Evolutionary conservation across 2,888 invertebrate species (phyloP), one percentile per base, ranked within the genome.

Genomic region (Hyppa rectilinea): DNA sequence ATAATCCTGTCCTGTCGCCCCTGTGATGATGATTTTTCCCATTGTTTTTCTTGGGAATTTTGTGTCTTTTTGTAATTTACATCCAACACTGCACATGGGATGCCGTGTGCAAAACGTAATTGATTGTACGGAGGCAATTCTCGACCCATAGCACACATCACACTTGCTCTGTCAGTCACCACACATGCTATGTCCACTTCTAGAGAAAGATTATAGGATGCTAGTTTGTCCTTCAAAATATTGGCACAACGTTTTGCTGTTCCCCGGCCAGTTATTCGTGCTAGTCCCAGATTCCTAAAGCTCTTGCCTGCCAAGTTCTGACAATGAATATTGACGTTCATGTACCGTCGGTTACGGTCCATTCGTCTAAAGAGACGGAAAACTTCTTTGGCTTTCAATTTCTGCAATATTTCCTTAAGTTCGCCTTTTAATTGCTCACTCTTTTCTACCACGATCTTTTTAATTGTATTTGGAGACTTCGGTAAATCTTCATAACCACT

Each of bases 61-160:
- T 70, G 63, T 31, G 59, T 60, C 26, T 60, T 69, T 56, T 65
- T 60, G 34, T 63, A 47, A 55, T 65, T 61, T 20, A 62, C 70
- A 59, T 66, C 74, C 26, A 74, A 38, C 38, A 73, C 68, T 38
- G 73, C 60, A 55, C 47, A 64, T 49, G 69, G 73, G 29, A 73
- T 69, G 40, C 73, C 63, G 52, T 73, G 74, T 29, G 69, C 69
- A 40, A 69, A 50, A 58, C 74, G 70, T 49, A 65, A 49, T 61
- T 74, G 74, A 50, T 74, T 59, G 43, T 56, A 69, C 17, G 52
- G 31, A 36, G 62, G 67, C 17, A 67, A 31, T 62, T 52, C 43
- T 38, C 62, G 49, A 63, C 73, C 73, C 59, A 69, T 64, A 23
- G 49, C 50, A 63, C 20, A 26, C 64, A 73, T 73, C n/a, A 63